Conservation (phyloP, 2,888 invertebrate genomes). For the Cynaeus angustus region DNA sequence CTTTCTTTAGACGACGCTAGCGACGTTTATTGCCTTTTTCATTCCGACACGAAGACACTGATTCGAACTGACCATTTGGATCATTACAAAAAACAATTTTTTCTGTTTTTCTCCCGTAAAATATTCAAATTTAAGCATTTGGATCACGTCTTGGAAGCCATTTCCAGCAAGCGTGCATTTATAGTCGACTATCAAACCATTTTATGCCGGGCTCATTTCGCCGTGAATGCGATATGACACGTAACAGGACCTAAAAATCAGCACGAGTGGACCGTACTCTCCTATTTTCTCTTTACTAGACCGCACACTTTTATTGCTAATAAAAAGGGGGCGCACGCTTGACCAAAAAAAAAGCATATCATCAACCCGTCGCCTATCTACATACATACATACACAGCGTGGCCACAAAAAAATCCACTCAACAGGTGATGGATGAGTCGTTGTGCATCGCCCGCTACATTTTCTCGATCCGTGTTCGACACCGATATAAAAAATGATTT, state of each 20-base stretch:
- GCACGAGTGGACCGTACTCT: constrained; percentile 35
- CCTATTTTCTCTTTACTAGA: constrained; percentile 25
- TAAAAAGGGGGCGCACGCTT: constrained; percentile 4
- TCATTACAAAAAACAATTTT: background rate
- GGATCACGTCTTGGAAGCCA: constrained; percentile 58
- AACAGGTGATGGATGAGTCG: too few species aligned
- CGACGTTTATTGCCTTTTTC: background rate
- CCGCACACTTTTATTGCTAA: constrained; percentile 29
- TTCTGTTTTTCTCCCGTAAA: constrained; percentile 28
- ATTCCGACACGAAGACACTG: background rate
- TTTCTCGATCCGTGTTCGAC: background rate
- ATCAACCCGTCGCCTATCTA: too few species aligned
- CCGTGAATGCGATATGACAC: constrained; percentile 59
- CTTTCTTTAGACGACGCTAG: background rate
- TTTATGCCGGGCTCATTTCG: constrained; percentile 58
- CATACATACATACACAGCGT: too few species aligned
- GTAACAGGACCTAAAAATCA: constrained; percentile 52
- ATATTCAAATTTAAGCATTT: constrained; percentile 56
- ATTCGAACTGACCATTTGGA: background rate
- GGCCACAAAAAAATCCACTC: too few species aligned
- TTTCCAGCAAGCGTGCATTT: constrained; percentile 57
- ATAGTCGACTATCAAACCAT: constrained; percentile 58
- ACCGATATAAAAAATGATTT: constrained; percentile 15
- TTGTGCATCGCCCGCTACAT: too few species aligned
- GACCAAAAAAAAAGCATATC: background rate